A percentile compares a stretch with the other conserved stretches of the same genome.
phyloP scores from a whole-genome alignment of 2,797 vertebrate genomes.

The Staurois parvus region DNA sequence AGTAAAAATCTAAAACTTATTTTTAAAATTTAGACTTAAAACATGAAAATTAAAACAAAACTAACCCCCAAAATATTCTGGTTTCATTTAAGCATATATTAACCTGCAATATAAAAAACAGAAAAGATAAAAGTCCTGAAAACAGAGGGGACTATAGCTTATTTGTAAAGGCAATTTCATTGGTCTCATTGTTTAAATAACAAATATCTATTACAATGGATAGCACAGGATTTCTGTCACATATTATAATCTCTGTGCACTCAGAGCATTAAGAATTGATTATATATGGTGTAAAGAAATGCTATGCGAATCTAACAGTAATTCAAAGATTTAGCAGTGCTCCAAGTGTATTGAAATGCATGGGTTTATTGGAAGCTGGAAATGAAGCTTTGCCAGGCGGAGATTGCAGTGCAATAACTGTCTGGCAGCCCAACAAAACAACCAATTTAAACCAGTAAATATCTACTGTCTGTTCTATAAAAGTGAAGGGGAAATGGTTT shows the following conservation, averaged over 20 bases:
- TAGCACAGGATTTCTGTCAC: neutral
- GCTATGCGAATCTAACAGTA: neutral
- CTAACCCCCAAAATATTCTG: too few relatives aligned
- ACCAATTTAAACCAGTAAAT: neutral
- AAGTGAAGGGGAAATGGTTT: neutral
- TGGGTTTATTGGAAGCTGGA: neutral
- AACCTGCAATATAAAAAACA: too few relatives aligned
- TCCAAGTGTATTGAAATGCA: neutral
- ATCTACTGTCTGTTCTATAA: neutral
- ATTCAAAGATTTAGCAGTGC: neutral
- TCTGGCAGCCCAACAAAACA: neutral
- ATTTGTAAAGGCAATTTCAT: neutral
- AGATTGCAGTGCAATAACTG: neutral
- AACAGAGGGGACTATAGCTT: neutral
- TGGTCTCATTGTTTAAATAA: neutral
- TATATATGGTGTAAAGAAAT: neutral
- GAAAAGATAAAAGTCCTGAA: too few relatives aligned
- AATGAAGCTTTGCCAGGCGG: neutral
- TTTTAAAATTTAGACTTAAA: too few relatives aligned
- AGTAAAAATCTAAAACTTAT: too few relatives aligned
- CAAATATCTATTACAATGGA: neutral
- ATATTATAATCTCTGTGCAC: conserved; percentile 1
- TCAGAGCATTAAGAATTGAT: neutral
- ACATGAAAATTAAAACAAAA: too few relatives aligned
- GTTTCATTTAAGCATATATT: too few relatives aligned